Evolutionary conservation across 2,113 vertebrate species (phyloP).

Genomic region (Hypomesus transpacificus): DNA sequence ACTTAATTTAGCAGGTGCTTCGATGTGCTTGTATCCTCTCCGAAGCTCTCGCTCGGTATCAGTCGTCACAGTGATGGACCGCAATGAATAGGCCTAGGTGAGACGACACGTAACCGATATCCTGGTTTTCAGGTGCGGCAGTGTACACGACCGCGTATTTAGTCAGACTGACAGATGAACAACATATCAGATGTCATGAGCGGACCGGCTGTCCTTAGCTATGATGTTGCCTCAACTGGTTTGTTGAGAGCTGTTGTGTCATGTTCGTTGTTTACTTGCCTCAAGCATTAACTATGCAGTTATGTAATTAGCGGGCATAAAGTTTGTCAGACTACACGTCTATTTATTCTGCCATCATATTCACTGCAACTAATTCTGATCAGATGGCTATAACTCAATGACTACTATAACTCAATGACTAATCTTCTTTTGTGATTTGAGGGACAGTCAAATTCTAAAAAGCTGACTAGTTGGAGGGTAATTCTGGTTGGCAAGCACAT

Average conservation of each 20-base stretch:
- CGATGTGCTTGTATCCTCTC: background rate
- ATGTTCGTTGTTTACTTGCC: too few species aligned
- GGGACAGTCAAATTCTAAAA: too few species aligned
- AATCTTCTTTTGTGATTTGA: too few species aligned
- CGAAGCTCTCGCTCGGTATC: slow-evolving; percentile 17
- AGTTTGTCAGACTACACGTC: too few species aligned
- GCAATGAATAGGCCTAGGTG: slow-evolving; percentile 42
- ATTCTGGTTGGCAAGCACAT: too few species aligned
- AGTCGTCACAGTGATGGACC: slow-evolving; percentile 20
- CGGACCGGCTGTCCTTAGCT: slow-evolving; percentile 23
- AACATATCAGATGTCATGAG: slow-evolving; percentile 45
- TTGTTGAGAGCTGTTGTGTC: background rate
- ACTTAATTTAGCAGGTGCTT: slow-evolving; percentile 39
- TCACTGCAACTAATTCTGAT: too few species aligned
- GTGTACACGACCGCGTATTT: slow-evolving; percentile 32
- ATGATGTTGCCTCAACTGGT: slow-evolving; percentile 17
- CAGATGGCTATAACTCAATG: too few species aligned
- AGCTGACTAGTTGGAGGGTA: too few species aligned
- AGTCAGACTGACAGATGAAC: slow-evolving; percentile 46
- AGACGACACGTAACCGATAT: slow-evolving; percentile 45
- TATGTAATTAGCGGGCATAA: too few species aligned
- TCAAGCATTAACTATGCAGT: too few species aligned
- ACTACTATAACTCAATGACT: too few species aligned
- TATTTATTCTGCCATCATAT: too few species aligned
- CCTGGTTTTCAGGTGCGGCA: slow-evolving; percentile 42